Evolutionary conservation across 1,140 invertebrate genomes (phyloP).

Genomic region (Penaeus vannamei): DNA sequence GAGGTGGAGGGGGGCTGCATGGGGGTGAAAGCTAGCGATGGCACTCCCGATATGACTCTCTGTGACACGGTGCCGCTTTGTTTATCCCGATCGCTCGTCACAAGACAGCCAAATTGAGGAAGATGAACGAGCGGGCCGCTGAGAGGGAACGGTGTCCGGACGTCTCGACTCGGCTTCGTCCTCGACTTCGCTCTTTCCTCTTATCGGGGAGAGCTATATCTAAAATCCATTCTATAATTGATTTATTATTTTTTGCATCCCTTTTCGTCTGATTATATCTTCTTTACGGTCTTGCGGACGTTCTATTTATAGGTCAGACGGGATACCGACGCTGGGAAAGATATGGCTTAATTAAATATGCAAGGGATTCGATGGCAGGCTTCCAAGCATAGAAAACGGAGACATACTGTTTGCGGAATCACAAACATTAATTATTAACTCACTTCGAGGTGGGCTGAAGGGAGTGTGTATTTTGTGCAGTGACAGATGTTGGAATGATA

Average conservation of each 20-base stretch:
- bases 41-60: conserved; percentile 58
- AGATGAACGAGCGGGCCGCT: conserved; percentile 47
- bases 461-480: too few relatives aligned
- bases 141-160: conserved; percentile 40
- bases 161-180: neutral
- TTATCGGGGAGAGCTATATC: neutral
- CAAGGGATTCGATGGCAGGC: neutral
- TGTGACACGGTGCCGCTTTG: conserved; percentile 53
- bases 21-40: conserved; percentile 2
- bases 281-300: too few relatives aligned
- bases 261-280: too few relatives aligned
- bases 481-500: too few relatives aligned
- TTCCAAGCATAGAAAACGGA: conserved; percentile 48
- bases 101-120: conserved; percentile 60
- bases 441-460: neutral
- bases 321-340: too few relatives aligned
- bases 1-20: neutral
- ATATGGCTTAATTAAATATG: neutral
- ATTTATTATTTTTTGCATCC: too few relatives aligned
- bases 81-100: conserved; percentile 63
- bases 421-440: conserved; percentile 61
- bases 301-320: too few relatives aligned
- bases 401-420: conserved; percentile 52
- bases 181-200: neutral
- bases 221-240: neutral